phyloP scores from a whole-genome alignment of 2,797 vertebrate genomes.

The Sebastes wilsoni region DNA sequence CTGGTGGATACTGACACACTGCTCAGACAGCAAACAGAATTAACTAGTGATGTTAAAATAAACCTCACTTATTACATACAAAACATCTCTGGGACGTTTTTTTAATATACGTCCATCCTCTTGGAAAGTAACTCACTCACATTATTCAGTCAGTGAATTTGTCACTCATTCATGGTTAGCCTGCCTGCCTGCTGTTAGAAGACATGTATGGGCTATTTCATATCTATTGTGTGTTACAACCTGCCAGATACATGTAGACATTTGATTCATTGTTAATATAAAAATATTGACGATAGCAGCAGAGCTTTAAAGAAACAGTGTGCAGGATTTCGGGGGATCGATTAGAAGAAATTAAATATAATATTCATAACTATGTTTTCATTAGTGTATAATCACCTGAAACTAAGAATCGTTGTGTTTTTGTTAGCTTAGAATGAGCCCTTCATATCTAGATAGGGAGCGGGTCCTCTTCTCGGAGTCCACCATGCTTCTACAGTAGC shows the following conservation, averaged over 20 bases:
- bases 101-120: not conserved
- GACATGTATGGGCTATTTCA: not conserved
- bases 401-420: no score
- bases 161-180: not conserved
- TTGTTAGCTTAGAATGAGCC: fast-evolving
- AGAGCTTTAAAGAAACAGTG: no score
- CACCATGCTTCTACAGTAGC: no score
- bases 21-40: not conserved
- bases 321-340: no score
- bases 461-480: no score
- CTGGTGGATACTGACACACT: not conserved
- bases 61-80: not conserved
- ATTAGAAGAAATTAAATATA: no score
- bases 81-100: not conserved
- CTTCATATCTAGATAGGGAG: no score
- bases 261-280: not conserved
- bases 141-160: not conserved
- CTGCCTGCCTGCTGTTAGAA: not conserved
- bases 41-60: not conserved
- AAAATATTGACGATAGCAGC: not conserved
- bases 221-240: not conserved
- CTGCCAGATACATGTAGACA: not conserved
- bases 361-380: no score
- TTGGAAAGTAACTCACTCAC: not conserved
- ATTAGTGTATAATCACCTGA: no score